Evolutionary conservation across 2,797 vertebrate genomes (phyloP), one percentile per base, ranked within the genome.

Genomic region (Vireo griseus): DNA sequence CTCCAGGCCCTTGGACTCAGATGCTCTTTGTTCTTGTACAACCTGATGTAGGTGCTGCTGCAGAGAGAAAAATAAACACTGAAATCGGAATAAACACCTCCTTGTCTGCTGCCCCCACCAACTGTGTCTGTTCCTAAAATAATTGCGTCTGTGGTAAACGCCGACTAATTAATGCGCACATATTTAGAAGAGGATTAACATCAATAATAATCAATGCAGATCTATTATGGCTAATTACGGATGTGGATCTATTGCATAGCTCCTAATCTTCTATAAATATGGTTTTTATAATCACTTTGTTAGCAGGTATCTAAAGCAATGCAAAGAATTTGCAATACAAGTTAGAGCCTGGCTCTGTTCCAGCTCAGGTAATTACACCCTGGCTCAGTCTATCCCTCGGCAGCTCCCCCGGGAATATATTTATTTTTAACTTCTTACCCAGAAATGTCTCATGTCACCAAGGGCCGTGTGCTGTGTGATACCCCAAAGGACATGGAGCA

Each of bases 191-290:
- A 91, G 88, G 77, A 96, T 96, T 96, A 96, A 47, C 94, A 69
- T 92, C 94, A 90, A 57, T 42, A 90, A 86, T 94, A 96, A 97
- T 94, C 96, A 96, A 96, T 95, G 91, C 74, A 50, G 90, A 91
- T 95, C 94, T 92, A 94, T 97, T 95, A 96, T 86, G 88, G 72
- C 58, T 96, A 95, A 97, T 96, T 96, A 96, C 4, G 55, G 90
- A 91, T 94, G 86, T 96, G 94, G 95, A 92, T 95, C 94, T 94
- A 90, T 95, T 91, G 52, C 96, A 73, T 73, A 86, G 80, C 78
- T 93, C 84, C 92, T 96, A 96, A 97, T 96, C 95, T 96, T 86
- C 96, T 91, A 92, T 95, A 97, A 97, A 96, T 96, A 97, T 89
- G 95, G 87, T 96, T 97, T 96, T 94, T 93, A 89, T 96, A 94